A percentile compares a stretch with the other conserved stretches of the same genome.
phyloP scores from a whole-genome alignment of 2,797 vertebrate genomes.

The Stomatorhinus walkeri region DNA sequence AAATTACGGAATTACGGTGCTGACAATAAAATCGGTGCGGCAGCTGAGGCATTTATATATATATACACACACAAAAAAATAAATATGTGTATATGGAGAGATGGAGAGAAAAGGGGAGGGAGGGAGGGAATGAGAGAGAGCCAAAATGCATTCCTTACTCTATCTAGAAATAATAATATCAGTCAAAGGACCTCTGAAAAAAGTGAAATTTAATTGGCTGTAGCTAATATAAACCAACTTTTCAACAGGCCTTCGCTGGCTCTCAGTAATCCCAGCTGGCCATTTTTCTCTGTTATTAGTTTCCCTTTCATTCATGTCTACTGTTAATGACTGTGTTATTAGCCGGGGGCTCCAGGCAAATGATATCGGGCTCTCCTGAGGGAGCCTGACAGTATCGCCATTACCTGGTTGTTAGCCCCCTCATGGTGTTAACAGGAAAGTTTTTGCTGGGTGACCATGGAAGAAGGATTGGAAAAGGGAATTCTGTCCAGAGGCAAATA shows the following conservation, averaged over 20 bases:
- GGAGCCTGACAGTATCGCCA: neutral
- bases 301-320: constrained; percentile 19
- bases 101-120: neutral
- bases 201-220: constrained; percentile 13
- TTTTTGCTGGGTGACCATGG: neutral
- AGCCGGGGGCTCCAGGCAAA: constrained; percentile 3
- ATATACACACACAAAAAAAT: neutral
- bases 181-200: constrained; percentile 18
- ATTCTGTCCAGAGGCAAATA: neutral
- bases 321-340: constrained; percentile 24
- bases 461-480: neutral
- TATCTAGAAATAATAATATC: constrained; percentile 22
- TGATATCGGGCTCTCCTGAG: constrained; percentile 8
- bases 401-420: neutral
- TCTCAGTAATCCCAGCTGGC: neutral
- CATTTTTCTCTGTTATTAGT: neutral
- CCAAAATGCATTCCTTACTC: constrained; percentile 16
- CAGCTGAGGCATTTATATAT: neutral
- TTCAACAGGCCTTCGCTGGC: constrained; percentile 7
- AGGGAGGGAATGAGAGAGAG: neutral
- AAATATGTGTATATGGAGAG: neutral
- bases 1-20: neutral
- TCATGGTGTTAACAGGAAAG: constrained; percentile 7
- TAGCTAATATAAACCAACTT: constrained; percentile 8
- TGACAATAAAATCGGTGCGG: neutral